These are phyloP conservation scores for Ellobius talpinus DNA, from an alignment of 2,113 vertebrate genomes.

Conservation along the genomic window DNA sequence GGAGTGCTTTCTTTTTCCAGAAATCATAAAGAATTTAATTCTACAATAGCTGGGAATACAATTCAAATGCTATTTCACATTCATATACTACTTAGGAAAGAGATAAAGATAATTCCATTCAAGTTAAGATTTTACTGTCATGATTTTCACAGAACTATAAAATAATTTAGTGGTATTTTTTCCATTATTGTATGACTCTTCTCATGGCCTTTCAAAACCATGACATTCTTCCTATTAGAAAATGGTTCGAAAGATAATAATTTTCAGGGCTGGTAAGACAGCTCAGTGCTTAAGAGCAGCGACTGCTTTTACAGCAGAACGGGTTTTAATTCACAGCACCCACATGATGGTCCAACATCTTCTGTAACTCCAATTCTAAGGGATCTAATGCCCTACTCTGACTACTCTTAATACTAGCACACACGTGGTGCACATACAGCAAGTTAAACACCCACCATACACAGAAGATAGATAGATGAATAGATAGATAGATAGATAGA, in stretches of 20 bases:
- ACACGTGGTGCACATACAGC: not conserved
- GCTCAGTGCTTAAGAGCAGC: not conserved
- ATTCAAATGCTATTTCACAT: not conserved
- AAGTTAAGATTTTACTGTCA: not conserved
- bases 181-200: conserved; percentile 43
- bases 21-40: not conserved
- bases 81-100: conserved; percentile 39
- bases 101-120: not conserved
- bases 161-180: conserved; percentile 36
- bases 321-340: not conserved
- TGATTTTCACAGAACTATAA: not conserved
- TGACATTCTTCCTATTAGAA: conserved; percentile 10
- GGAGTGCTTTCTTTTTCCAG: conserved; percentile 2
- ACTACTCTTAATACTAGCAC: not conserved
- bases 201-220: not conserved
- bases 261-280: not conserved
- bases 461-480: not conserved
- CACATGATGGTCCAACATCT: not conserved
- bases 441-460: not conserved
- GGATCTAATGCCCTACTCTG: not conserved
- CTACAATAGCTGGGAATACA: not conserved
- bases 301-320: not conserved
- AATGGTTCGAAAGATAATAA: not conserved
- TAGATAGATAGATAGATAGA: no score
- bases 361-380: not conserved